phyloP scores from a whole-genome alignment of 2,888 invertebrate species.

The Rhimphoctona megacephalus region DNA sequence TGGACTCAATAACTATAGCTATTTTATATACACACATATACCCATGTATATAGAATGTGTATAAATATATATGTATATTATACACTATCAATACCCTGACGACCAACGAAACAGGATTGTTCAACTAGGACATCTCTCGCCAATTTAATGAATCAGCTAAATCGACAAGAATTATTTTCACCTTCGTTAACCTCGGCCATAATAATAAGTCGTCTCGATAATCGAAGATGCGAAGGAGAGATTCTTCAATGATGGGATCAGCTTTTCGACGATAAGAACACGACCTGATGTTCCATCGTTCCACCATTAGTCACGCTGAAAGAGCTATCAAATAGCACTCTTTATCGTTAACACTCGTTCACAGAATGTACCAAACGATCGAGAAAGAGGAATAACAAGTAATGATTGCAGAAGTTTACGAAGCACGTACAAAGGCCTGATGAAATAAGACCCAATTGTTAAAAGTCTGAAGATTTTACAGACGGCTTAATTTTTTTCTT shows the following conservation, averaged over 20 bases:
- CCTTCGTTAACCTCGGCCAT: conserved; percentile 43
- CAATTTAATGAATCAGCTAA: not conserved
- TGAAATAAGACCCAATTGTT: conserved; percentile 12
- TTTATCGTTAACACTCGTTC: conserved; percentile 36
- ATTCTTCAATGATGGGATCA: conserved; percentile 11
- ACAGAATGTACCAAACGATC: not conserved
- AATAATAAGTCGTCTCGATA: conserved; percentile 1
- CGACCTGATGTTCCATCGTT: conserved; percentile 19
- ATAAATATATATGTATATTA: conserved; percentile 1
- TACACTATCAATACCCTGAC: conserved; percentile 17
- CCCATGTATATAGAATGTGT: not conserved
- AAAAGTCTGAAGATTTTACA: conserved; percentile 31
- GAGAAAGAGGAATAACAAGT: conserved; percentile 44
- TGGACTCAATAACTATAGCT: conserved; percentile 5
- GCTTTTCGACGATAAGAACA: conserved; percentile 45
- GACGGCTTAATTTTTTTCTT: conserved; percentile 11
- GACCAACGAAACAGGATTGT: conserved; percentile 31
- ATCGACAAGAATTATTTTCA: conserved; percentile 39
- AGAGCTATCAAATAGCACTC: conserved; percentile 44
- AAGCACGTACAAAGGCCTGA: conserved; percentile 43
- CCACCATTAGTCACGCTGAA: not conserved
- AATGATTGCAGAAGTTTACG: conserved; percentile 36
- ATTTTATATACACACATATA: not conserved
- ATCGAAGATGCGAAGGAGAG: not conserved
- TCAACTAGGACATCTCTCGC: not conserved